These are phyloP conservation scores for Polia nebulosa DNA, from an alignment of 2,888 invertebrate genomes.

Conservation along the genomic window DNA sequence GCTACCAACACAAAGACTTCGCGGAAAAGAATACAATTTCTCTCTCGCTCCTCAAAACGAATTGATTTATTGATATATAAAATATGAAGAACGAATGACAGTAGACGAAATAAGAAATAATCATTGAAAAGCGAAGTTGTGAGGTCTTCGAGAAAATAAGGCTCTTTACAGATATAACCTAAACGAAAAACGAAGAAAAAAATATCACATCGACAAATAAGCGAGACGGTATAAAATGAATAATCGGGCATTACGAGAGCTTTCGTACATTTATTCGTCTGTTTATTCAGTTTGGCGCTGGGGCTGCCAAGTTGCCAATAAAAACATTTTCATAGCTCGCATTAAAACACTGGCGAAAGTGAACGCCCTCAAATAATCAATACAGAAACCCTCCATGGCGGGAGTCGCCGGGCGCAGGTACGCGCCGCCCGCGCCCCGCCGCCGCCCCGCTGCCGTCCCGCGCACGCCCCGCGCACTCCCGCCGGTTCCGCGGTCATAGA, in stretches of 20 bases:
- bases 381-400: conserved; percentile 74
- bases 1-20: conserved; percentile 39
- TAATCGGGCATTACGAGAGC: conserved; percentile 78
- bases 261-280: conserved; percentile 79
- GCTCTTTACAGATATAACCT: conserved; percentile 65
- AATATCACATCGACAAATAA: conserved; percentile 72
- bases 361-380: conserved; percentile 83
- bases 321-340: conserved; percentile 89
- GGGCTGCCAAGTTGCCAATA: conserved; percentile 84
- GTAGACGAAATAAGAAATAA: conserved; percentile 61
- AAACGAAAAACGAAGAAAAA: conserved; percentile 61
- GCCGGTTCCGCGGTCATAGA: conserved; percentile 76
- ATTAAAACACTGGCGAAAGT: conserved; percentile 91
- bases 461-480: conserved; percentile 57
- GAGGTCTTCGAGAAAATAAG: conserved; percentile 60
- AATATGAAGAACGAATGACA: conserved; percentile 55
- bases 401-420: conserved; percentile 85
- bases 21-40: conserved; percentile 35
- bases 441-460: conserved; percentile 68
- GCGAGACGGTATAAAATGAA: conserved; percentile 75
- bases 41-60: conserved; percentile 44
- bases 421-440: conserved; percentile 73
- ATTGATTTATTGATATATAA: conserved; percentile 60
- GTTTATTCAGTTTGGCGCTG: conserved; percentile 79
- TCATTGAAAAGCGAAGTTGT: conserved; percentile 60